Evolutionary conservation across 2,888 invertebrate species (phyloP).

Genomic region (Thymelicus sylvestris): DNA sequence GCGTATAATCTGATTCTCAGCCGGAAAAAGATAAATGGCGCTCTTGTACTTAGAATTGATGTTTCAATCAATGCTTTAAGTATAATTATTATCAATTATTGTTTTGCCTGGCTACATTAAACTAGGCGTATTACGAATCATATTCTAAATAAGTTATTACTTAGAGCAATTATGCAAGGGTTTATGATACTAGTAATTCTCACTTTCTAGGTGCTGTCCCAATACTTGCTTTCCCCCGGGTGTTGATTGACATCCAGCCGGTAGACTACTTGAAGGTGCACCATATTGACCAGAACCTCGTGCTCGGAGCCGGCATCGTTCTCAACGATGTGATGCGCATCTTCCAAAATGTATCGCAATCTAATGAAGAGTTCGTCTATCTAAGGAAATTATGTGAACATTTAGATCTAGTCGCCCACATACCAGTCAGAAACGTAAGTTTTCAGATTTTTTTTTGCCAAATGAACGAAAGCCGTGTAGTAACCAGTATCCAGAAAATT

Average conservation of each 20-base stretch:
- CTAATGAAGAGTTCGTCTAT: slow-evolving; percentile 77
- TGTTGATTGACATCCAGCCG: slow-evolving; percentile 86
- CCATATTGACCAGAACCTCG: slow-evolving; percentile 64
- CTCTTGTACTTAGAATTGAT: too few species aligned
- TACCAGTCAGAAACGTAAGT: slow-evolving; percentile 80
- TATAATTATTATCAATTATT: too few species aligned
- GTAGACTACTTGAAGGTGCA: slow-evolving; percentile 82
- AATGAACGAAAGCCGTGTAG: too few species aligned
- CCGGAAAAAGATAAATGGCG: too few species aligned
- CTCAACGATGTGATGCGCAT: slow-evolving; percentile 75
- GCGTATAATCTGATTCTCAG: too few species aligned
- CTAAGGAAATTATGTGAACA: slow-evolving; percentile 83
- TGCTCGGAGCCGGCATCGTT: slow-evolving; percentile 82
- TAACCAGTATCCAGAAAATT: too few species aligned
- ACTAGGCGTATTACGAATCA: too few species aligned
- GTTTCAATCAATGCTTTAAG: too few species aligned
- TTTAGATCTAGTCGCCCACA: slow-evolving; percentile 86
- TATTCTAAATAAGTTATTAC: too few species aligned
- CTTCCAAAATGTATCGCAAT: slow-evolving; percentile 55
- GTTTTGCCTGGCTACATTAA: too few species aligned
- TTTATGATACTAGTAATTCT: not conserved
- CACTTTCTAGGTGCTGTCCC: slow-evolving; percentile 67
- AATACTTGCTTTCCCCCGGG: slow-evolving; percentile 60
- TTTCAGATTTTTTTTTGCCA: not conserved
- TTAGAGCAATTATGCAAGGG: too few species aligned